Base-by-base conservation (phyloP, 2,888 invertebrate genomes). In the Chaetoderma sp. region DNA sequence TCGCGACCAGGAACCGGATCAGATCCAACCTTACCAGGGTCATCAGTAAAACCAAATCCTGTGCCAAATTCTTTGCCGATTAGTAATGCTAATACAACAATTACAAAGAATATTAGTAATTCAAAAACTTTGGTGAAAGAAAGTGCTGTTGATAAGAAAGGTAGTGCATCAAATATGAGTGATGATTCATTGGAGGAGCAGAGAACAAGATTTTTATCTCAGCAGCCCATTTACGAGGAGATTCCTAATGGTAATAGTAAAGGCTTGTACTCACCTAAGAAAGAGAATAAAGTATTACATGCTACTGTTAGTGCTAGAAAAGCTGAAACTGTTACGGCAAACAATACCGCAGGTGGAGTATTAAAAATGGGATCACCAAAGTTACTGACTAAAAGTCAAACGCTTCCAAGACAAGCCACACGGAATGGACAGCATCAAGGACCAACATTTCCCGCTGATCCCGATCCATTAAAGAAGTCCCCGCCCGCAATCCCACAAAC, bases 141-240 rank as follows among this genome's bases (percentile, higher is more conserved):
- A 60, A 49, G 55, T 28, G 36, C 58, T 8, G 62, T 44, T 8
- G 47, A 30, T 21, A 28, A 56, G 8, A 1, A 36, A 4, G 36
- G 23, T 32, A 59, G 54, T 3, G 52, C 52, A 16, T 18, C 45
- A 16, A 28, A 28, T 3, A 52, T 32, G 28, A 52, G 32, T 18
- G 21, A 32, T 10, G 4, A 32, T 8, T 52, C 52, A 2, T 32
- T 52, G 28, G 52, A 28, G 39, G 77, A 79, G 27, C 77, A 78
- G 50, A 67, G 80, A 33, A 47, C 75, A 30, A 61, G 63, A 4
- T 55, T 80, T 23, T 61, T 82, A 13, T 78, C 80, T 1, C 73
- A 76, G 0, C 82, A 82, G 65, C 82, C 82, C 18, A 80, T 82
- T 45, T 82, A 82, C 59, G 82, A 82, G 52, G 82, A 82, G 62